Conservation (phyloP, 2,797 vertebrate species). For the Enteromius paludinosus region DNA sequence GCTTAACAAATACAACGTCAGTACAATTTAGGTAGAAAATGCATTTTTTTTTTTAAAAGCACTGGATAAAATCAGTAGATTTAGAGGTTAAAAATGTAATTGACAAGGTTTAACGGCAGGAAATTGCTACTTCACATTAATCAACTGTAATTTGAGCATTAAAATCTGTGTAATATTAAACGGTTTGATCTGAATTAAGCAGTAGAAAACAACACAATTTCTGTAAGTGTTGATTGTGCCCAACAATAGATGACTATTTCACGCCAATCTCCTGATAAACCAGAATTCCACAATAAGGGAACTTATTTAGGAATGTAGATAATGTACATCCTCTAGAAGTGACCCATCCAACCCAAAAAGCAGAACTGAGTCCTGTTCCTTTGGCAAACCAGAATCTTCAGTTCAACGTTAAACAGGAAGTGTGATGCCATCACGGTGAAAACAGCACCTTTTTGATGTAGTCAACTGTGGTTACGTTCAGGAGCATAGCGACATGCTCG, state of each 20-base stretch:
- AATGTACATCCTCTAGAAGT: neutral
- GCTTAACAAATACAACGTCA: neutral
- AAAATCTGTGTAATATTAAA: neutral
- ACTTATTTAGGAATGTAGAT: neutral
- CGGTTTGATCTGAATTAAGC: neutral
- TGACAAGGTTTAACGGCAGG: neutral
- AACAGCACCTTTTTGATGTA: constrained; percentile 90
- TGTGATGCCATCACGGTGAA: constrained; percentile 65
- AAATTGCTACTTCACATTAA: neutral
- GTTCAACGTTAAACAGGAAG: constrained; percentile 15
- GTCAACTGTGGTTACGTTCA: constrained; percentile 85
- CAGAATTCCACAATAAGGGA: neutral
- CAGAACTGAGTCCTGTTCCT: constrained; percentile 21
- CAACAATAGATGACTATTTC: neutral
- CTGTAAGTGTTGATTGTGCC: constrained; percentile 5
- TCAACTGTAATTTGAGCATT: neutral
- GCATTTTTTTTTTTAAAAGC: neutral
- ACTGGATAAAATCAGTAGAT: neutral
- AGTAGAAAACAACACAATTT: neutral
- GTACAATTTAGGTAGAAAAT: constrained; percentile 17
- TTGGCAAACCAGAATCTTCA: constrained; percentile 16
- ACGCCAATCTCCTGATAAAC: neutral
- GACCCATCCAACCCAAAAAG: constrained; percentile 33
- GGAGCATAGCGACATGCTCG: constrained; percentile 92
- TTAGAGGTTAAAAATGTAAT: neutral